Conservation (phyloP, 2,113 vertebrate genomes). For the Alexandromys fortis region DNA sequence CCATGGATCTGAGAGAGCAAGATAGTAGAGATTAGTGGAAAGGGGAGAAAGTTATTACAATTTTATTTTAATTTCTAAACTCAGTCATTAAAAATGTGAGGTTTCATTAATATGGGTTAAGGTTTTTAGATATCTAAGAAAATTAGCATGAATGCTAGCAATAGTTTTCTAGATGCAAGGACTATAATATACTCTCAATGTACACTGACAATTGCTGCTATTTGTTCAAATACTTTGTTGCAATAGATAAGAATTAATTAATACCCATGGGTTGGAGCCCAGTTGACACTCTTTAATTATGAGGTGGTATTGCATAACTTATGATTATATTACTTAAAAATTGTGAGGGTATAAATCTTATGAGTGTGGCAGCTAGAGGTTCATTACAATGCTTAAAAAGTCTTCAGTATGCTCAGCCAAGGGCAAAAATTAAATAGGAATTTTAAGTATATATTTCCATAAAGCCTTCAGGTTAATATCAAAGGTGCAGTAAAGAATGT, state of each 20-base stretch:
- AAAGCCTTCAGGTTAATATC: slow-evolving; percentile 57
- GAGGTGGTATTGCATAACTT: slow-evolving; percentile 20
- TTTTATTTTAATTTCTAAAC: neutral
- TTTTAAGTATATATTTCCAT: slow-evolving; percentile 61
- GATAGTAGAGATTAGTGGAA: neutral
- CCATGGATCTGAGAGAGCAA: neutral
- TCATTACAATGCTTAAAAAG: slow-evolving; percentile 43
- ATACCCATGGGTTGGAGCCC: neutral
- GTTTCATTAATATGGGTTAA: neutral
- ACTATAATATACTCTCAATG: neutral
- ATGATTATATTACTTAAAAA: slow-evolving; percentile 41
- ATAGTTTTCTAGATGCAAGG: slow-evolving; percentile 3
- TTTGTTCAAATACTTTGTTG: slow-evolving; percentile 30
- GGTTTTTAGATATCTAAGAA: neutral
- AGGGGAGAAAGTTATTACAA: neutral
- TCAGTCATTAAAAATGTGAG: neutral
- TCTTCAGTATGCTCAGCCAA: slow-evolving; percentile 11
- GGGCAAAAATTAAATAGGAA: slow-evolving; percentile 49
- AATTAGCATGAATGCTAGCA: neutral
- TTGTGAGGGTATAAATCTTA: slow-evolving; percentile 54
- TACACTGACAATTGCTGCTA: slow-evolving; percentile 21
- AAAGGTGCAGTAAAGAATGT: neutral
- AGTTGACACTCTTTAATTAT: slow-evolving; percentile 59
- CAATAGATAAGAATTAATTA: slow-evolving; percentile 62
- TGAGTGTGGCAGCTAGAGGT: neutral